Evolutionary conservation across 2,113 vertebrate species (phyloP).

Genomic region (Coptodon bakossiorum): DNA sequence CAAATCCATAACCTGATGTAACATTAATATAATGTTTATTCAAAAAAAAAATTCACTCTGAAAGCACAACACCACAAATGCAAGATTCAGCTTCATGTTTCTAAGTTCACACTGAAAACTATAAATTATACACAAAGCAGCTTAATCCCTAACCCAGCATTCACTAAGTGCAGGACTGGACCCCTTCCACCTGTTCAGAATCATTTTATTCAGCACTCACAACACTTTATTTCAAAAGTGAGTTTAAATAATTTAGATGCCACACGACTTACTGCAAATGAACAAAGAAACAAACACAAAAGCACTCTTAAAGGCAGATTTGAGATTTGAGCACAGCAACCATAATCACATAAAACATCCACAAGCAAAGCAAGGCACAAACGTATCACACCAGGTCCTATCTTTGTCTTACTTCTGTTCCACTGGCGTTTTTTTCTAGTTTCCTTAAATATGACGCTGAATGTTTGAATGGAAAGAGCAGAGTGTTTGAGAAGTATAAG

Average conservation of each 20-base stretch:
- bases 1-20: neutral
- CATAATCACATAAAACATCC: neutral
- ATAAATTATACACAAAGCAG: conserved; percentile 26
- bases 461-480: neutral
- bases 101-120: conserved; percentile 4
- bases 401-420: neutral
- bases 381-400: neutral
- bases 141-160: conserved; percentile 33
- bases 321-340: neutral
- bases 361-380: conserved; percentile 5
- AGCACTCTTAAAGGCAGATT: neutral
- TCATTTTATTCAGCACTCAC: neutral
- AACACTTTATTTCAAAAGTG: neutral
- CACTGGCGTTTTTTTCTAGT: neutral
- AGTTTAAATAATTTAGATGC: neutral
- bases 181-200: conserved; percentile 13
- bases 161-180: neutral
- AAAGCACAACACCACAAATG: conserved; percentile 4
- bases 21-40: conserved; percentile 16
- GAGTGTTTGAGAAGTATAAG: neutral
- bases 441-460: neutral
- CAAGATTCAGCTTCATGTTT: neutral
- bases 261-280: neutral
- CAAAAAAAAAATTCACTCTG: neutral
- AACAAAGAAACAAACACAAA: neutral